These are phyloP conservation scores for Manis javanica DNA, from an alignment of 2,797 vertebrate genomes.

Conservation along the genomic window DNA sequence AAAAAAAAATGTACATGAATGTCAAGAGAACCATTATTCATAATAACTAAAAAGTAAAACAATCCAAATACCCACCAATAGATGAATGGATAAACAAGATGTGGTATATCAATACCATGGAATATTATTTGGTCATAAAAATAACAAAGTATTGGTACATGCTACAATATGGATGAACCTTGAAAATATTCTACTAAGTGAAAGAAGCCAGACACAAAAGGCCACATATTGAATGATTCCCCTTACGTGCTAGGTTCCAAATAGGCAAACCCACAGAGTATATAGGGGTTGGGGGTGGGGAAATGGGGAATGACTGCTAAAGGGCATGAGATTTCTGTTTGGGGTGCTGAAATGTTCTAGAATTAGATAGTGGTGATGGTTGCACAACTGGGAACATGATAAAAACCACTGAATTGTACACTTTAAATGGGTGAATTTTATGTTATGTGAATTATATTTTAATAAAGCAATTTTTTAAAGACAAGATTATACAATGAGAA, in stretches of 20 bases:
- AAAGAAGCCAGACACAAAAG: neutral
- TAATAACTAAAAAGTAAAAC: neutral
- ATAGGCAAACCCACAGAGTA: neutral
- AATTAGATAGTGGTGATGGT: neutral
- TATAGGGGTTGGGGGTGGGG: neutral
- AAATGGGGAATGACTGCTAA: neutral
- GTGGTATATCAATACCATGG: neutral
- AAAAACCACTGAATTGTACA: neutral
- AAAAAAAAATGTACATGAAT: neutral
- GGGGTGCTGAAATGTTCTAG: neutral
- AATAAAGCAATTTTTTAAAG: neutral
- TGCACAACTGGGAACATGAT: neutral
- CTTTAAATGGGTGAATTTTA: neutral
- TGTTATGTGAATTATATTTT: neutral
- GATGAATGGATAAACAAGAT: neutral
- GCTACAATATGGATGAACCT: neutral
- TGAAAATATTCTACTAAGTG: neutral
- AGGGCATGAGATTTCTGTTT: neutral
- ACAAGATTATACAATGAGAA: neutral
- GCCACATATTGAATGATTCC: neutral
- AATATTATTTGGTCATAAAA: neutral
- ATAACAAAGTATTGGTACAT: neutral
- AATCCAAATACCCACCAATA: neutral
- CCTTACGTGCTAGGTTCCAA: neutral
- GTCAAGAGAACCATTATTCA: neutral